Evolutionary conservation across 2,113 vertebrate species (phyloP).

Genomic region (Chrysemys picta): DNA sequence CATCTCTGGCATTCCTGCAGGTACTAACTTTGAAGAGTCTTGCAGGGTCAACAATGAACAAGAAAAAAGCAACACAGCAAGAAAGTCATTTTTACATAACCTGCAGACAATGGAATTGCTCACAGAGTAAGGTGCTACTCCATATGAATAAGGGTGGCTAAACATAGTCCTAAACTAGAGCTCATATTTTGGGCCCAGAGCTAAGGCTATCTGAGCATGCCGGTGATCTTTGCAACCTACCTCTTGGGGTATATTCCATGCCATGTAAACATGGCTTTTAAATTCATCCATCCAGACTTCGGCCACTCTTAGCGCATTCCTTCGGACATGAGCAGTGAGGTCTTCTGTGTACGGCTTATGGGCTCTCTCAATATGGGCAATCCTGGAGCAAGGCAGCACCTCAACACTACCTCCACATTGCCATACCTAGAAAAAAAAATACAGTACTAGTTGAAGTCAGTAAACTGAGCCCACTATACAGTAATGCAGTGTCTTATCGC

Average conservation of each 20-base stretch:
- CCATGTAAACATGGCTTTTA: constrained; percentile 98
- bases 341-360: constrained; percentile 98
- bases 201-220: background rate
- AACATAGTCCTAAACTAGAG: background rate
- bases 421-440: constrained; percentile 86
- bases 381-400: constrained; percentile 94
- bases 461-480: background rate
- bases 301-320: constrained; percentile 94
- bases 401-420: constrained; percentile 97
- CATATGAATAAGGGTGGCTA: background rate
- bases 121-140: background rate
- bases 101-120: background rate
- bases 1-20: background rate
- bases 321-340: constrained; percentile 90
- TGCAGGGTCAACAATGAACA: background rate
- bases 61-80: background rate
- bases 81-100: background rate
- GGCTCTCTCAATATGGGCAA: constrained; percentile 96
- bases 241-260: constrained; percentile 97
- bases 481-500: background rate
- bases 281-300: constrained; percentile 99
- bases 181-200: background rate
- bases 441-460: background rate
- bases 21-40: background rate
- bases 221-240: constrained; percentile 69